A percentile compares a stretch with the other conserved stretches of the same genome.
These are phyloP conservation scores for Podarcis raffonei DNA, from an alignment of 2,113 vertebrate species.

Conservation along the genomic window DNA sequence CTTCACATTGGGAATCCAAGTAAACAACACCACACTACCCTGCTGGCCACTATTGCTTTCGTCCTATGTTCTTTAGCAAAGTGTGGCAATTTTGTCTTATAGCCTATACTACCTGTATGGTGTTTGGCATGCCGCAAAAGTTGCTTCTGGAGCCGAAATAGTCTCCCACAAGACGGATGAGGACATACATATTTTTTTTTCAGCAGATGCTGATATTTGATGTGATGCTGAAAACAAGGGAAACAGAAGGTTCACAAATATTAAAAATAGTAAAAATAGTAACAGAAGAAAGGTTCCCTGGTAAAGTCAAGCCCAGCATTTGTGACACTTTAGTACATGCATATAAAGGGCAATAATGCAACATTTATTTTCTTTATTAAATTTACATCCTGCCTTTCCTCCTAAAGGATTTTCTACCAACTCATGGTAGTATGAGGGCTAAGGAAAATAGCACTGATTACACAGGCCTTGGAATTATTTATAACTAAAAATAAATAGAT, in stretches of 20 bases:
- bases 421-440: background rate
- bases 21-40: no score
- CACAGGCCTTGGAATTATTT: background rate
- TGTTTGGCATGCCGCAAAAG: slow-evolving; percentile 96
- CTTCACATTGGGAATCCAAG: no score
- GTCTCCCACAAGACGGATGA: slow-evolving; percentile 93
- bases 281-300: background rate
- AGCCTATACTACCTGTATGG: slow-evolving; percentile 86
- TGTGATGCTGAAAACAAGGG: slow-evolving; percentile 86
- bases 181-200: slow-evolving; percentile 99
- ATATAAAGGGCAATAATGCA: background rate
- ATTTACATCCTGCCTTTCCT: no score
- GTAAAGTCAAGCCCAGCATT: background rate
- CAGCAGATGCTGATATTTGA: slow-evolving; percentile 97
- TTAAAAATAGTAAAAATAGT: background rate
- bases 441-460: background rate
- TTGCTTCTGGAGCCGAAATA: slow-evolving; percentile 98
- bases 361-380: background rate
- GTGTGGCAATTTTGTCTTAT: background rate
- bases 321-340: background rate
- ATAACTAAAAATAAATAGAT: background rate
- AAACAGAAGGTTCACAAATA: slow-evolving; percentile 2
- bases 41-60: no score
- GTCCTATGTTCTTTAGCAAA: background rate
- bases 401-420: background rate